A percentile compares a stretch with the other conserved stretches of the same genome.
Evolutionary conservation across 2,797 vertebrate species (phyloP).

Genomic region (Lycodopsis pacificus): DNA sequence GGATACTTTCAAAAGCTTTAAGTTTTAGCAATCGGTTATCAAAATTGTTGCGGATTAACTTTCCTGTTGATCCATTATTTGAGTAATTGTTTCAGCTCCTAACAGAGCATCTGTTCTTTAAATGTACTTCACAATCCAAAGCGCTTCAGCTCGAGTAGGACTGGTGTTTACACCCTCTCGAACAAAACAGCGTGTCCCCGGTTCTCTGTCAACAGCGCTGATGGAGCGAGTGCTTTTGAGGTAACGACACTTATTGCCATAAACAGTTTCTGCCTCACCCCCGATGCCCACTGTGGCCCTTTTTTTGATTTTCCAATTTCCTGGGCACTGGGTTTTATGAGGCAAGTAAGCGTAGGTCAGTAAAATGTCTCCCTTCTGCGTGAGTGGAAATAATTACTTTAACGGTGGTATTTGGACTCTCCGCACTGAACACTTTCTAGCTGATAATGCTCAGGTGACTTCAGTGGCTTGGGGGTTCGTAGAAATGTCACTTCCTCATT

Average conservation of each 20-base stretch:
- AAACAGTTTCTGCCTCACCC: not conserved
- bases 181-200: not conserved
- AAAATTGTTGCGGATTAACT: not conserved
- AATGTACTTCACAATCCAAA: not conserved
- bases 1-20: no score
- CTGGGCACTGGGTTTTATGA: slow-evolving; percentile 39
- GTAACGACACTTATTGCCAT: not conserved
- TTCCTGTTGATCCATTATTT: not conserved
- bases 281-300: not conserved
- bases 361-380: slow-evolving; percentile 31
- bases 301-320: slow-evolving; percentile 60
- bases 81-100: not conserved
- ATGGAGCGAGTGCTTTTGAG: not conserved
- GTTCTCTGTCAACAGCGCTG: not conserved
- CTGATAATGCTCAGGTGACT: slow-evolving; percentile 42
- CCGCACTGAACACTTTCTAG: slow-evolving; percentile 5
- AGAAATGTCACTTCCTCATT: slow-evolving; percentile 35
- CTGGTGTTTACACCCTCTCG: not conserved
- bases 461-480: slow-evolving; percentile 1
- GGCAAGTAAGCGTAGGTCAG: slow-evolving; percentile 32
- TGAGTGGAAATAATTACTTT: slow-evolving; percentile 20
- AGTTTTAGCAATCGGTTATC: not conserved
- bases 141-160: not conserved
- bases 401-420: slow-evolving; percentile 28
- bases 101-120: not conserved